These are phyloP conservation scores for Pantala flavescens DNA, from an alignment of 1,140 invertebrate genomes.

Conservation along the genomic window DNA sequence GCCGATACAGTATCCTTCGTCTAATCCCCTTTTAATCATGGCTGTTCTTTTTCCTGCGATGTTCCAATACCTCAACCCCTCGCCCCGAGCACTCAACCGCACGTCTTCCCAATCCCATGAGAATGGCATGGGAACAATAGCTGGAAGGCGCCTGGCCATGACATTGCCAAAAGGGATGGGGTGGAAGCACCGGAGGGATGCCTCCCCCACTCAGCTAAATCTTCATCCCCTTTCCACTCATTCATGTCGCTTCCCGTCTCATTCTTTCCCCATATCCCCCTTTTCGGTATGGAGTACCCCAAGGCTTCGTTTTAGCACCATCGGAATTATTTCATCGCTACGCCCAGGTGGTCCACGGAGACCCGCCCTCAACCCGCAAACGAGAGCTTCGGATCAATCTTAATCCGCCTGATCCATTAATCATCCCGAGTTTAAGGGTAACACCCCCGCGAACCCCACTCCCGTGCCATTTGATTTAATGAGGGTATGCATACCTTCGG, in stretches of 20 bases:
- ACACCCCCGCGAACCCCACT: too few relatives aligned
- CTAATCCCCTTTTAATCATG: too few relatives aligned
- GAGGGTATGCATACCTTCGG: too few relatives aligned
- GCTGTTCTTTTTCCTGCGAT: too few relatives aligned
- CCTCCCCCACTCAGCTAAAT: background rate
- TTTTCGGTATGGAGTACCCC: too few relatives aligned
- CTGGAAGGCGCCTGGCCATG: background rate
- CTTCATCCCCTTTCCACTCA: background rate
- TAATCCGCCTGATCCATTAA: constrained; percentile 1
- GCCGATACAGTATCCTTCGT: too few relatives aligned
- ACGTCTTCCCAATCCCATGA: background rate
- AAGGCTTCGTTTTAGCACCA: too few relatives aligned
- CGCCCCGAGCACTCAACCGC: background rate
- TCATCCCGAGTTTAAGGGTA: background rate
- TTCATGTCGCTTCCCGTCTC: background rate
- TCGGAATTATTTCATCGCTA: too few relatives aligned
- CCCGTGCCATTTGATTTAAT: too few relatives aligned
- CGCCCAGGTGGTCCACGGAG: too few relatives aligned
- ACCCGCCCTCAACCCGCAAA: background rate
- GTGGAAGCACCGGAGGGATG: background rate
- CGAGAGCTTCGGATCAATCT: background rate
- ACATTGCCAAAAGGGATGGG: background rate
- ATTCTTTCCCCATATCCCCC: background rate
- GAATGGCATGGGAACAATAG: background rate
- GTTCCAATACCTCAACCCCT: background rate